Evolutionary conservation across 2,888 invertebrate species (phyloP), one percentile per base, ranked within the genome.

Genomic region (Coecobrya sp.): DNA sequence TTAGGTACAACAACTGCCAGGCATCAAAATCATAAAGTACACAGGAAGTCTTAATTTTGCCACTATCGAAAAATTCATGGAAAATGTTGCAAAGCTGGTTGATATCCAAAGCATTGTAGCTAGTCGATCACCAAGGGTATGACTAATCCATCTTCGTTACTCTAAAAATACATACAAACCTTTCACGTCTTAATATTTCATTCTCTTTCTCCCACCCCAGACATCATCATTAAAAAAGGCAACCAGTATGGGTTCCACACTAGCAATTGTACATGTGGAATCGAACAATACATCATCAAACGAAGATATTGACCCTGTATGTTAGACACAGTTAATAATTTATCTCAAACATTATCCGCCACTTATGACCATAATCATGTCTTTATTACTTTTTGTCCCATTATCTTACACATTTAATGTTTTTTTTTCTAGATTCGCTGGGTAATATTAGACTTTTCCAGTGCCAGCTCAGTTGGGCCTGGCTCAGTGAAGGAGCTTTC

Each of bases 1-100:
- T 95, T 95, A 98, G 97, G 97, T 97, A 0, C 96, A 97, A 95
- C 97, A 97, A 95, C 95, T 97, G 0, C 96, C 97, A 0, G 97
- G 97, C 8, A 96, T 98, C 3, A 97, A 97, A 95, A 97, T 98
- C 93, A 97, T 98, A 95, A 97, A 97, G 95, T 98, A 97, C 95
- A 97, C 97, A 94, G 98, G 98, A 0, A 97, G 97, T 0, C 95
- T 98, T 30, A 97, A 97, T 96, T 98, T 98, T 95, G 97, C 97
- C 1, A 97, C 97, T 11, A 96, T 97, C 94, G 96, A 97, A n/a
- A 81, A 91, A 30, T 91, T 91, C 55, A 82, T 86, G 55, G 86
- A 91, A 59, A 49, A n/a, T 11, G 86, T 91, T 5, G n/a, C 59
- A 0, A 91, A 68, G 79, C 65, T 91, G 5, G 62, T 91, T 2